phyloP scores from a whole-genome alignment of 2,888 invertebrate species.

The Ochlodes sylvanus region DNA sequence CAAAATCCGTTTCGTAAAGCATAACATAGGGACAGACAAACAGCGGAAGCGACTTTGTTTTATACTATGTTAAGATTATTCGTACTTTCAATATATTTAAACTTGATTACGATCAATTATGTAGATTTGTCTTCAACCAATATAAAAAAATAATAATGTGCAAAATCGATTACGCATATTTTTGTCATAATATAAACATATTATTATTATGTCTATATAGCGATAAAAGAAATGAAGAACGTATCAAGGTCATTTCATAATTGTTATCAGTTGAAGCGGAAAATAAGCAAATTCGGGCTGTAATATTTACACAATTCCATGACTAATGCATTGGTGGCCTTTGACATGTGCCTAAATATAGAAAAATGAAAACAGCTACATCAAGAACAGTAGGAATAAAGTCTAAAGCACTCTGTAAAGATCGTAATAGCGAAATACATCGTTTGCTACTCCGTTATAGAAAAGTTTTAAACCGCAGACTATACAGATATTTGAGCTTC shows the following conservation, averaged over 20 bases:
- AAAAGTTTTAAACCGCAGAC: too few relatives aligned
- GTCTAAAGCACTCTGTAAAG: too few relatives aligned
- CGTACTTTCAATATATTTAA: neutral
- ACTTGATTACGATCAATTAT: neutral
- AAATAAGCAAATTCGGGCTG: constrained; percentile 38
- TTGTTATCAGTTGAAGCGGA: constrained; percentile 28
- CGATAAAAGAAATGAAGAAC: constrained; percentile 39
- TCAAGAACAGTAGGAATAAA: too few relatives aligned
- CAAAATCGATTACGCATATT: neutral
- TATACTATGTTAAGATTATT: too few relatives aligned
- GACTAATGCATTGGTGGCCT: constrained; percentile 22
- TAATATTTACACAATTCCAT: constrained; percentile 39
- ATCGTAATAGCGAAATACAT: too few relatives aligned
- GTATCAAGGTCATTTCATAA: constrained; percentile 39
- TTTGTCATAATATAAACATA: too few relatives aligned
- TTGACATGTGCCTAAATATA: neutral
- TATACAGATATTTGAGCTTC: too few relatives aligned
- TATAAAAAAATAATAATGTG: constrained; percentile 3
- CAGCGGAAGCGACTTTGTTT: too few relatives aligned
- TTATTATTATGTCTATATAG: constrained; percentile 17
- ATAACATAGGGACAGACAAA: too few relatives aligned
- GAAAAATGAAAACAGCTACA: too few relatives aligned
- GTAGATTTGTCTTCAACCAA: neutral
- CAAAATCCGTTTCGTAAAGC: too few relatives aligned
- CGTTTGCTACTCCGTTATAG: too few relatives aligned